Conservation (phyloP, 2,113 vertebrate species). For the Pipra filicauda region DNA sequence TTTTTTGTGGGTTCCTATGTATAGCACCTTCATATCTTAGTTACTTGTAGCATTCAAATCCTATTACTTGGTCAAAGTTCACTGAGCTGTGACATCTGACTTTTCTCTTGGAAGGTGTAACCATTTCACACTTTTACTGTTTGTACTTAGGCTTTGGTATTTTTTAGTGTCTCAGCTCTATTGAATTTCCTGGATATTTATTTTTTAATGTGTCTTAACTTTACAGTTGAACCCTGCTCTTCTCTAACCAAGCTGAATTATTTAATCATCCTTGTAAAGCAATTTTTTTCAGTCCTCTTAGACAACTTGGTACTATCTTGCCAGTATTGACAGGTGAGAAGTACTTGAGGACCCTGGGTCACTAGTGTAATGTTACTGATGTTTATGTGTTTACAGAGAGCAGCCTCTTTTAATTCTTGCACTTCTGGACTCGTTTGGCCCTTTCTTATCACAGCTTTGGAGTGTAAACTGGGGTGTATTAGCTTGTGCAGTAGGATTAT, state of each 20-base stretch:
- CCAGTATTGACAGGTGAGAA: not conserved
- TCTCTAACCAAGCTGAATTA: not conserved
- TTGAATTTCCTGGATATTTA: not conserved
- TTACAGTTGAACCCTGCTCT: not conserved
- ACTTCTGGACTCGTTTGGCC: fast-evolving
- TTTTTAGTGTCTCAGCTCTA: not conserved
- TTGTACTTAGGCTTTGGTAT: not conserved
- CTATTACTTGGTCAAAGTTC: not conserved
- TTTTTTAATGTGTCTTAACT: not conserved
- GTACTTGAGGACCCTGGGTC: fast-evolving
- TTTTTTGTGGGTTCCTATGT: not conserved
- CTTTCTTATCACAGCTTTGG: not conserved
- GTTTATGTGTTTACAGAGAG: not conserved
- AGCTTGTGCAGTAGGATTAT: not conserved
- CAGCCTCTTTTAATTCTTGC: not conserved
- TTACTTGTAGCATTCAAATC: not conserved
- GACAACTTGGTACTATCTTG: not conserved
- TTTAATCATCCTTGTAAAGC: not conserved
- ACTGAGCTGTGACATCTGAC: not conserved
- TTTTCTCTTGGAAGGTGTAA: not conserved
- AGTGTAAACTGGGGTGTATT: not conserved
- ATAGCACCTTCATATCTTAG: not conserved
- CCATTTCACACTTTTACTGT: not conserved
- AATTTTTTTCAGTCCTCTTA: not conserved
- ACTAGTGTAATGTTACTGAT: not conserved